Percentiles rank a stretch among this genome's conserved stretches.
Evolutionary conservation across 1,140 invertebrate genomes (phyloP).

Genomic region (Aphelenchoides fujianensis): DNA sequence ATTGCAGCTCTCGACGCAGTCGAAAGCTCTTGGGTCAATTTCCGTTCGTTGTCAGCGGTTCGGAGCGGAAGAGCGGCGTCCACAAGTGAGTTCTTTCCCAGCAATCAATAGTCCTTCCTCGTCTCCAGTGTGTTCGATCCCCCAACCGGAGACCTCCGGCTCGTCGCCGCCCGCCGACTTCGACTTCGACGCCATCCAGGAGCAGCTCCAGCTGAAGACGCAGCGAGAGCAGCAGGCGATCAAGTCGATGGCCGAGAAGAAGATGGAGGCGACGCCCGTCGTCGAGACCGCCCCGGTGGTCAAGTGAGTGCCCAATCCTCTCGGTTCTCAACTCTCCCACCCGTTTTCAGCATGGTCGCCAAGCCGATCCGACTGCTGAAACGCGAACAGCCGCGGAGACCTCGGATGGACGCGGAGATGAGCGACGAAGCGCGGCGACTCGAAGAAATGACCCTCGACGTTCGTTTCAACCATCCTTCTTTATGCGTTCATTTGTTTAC

Average conservation of each 20-base stretch:
- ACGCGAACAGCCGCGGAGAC: conserved; percentile 17
- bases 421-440: background rate
- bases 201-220: background rate
- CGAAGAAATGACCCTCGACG: conserved; percentile 12
- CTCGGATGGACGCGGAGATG: too few relatives aligned
- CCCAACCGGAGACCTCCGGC: background rate
- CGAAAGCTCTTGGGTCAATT: too few relatives aligned
- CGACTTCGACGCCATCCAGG: background rate
- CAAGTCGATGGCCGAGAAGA: background rate
- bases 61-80: too few relatives aligned
- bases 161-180: background rate
- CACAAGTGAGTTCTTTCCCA: too few relatives aligned
- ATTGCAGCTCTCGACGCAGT: background rate
- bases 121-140: background rate
- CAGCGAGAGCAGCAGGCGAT: background rate
- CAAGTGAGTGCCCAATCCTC: background rate
- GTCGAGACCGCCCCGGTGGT: background rate
- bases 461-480: background rate
- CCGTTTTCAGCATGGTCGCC: conserved; percentile 3
- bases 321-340: background rate
- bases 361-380: conserved; percentile 15
- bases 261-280: background rate
- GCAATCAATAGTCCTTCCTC: too few relatives aligned
- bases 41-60: too few relatives aligned
- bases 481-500: conserved; percentile 5